phyloP scores from a whole-genome alignment of 2,797 vertebrate species.

The Galago senegalensis region DNA sequence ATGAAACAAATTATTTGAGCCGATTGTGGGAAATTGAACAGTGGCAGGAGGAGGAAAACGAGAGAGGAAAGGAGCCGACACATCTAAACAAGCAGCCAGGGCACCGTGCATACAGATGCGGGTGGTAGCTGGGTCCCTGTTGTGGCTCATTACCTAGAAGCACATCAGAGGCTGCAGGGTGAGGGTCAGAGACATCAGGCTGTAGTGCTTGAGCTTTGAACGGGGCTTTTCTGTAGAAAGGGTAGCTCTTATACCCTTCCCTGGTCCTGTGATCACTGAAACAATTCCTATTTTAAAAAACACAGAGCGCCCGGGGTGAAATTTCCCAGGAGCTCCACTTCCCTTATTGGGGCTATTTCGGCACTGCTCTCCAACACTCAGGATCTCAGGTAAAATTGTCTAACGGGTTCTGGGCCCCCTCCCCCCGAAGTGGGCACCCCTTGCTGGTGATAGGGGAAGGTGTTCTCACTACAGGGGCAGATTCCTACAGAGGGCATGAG shows the following conservation, averaged over 20 bases:
- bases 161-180: background rate
- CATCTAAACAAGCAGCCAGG: background rate
- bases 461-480: background rate
- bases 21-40: conserved; percentile 66
- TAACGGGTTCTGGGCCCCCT: background rate
- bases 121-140: background rate
- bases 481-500: background rate
- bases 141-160: conserved; percentile 50
- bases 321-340: background rate
- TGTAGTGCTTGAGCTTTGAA: background rate
- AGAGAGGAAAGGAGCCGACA: conserved; percentile 27
- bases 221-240: background rate
- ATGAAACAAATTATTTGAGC: conserved; percentile 72
- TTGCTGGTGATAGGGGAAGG: background rate
- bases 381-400: background rate
- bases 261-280: background rate
- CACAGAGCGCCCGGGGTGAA: background rate
- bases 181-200: background rate
- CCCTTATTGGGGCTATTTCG: background rate
- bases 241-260: background rate
- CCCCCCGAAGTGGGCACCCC: background rate
- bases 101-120: conserved; percentile 28
- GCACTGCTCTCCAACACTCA: background rate
- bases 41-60: conserved; percentile 53
- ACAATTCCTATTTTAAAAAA: background rate